These are phyloP conservation scores for Cosmia pyralina DNA, from an alignment of 2,888 invertebrate genomes.

Conservation along the genomic window DNA sequence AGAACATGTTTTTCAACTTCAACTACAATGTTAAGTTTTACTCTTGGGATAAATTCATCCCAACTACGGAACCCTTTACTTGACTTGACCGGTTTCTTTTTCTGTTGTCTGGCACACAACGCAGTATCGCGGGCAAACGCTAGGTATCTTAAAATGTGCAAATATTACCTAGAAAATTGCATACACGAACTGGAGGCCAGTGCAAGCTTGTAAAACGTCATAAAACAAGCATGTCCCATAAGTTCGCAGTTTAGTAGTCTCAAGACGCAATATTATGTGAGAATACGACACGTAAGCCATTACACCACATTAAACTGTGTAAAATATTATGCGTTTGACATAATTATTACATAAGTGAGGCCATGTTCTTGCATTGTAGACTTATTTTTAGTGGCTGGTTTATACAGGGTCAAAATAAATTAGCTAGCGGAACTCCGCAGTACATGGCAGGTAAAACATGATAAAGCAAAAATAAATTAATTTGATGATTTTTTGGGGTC, in stretches of 20 bases:
- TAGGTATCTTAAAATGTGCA: background rate
- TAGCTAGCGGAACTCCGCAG: no score
- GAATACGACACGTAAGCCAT: conserved; percentile 27
- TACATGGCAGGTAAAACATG: no score
- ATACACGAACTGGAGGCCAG: background rate
- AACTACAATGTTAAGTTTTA: no score
- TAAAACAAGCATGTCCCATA: conserved; percentile 36
- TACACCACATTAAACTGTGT: conserved; percentile 30
- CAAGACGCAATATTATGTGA: conserved; percentile 22
- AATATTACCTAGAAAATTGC: conserved; percentile 2
- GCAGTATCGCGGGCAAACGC: no score
- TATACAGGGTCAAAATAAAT: no score
- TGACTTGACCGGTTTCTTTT: no score
- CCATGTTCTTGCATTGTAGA: conserved; percentile 12
- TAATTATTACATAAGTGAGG: conserved; percentile 35
- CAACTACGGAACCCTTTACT: no score
- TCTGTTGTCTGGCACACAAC: background rate
- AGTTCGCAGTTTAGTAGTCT: conserved; percentile 36
- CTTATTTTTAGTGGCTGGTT: background rate
- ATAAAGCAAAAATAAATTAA: no score
- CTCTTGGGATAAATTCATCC: no score
- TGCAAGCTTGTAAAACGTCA: conserved; percentile 30
- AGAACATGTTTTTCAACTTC: no score
- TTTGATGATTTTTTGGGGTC: no score
- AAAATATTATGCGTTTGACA: conserved; percentile 28